Evolutionary conservation across 2,888 invertebrate species (phyloP), one percentile per base, ranked within the genome.

Genomic region (Acanthacorydalis orientalis): DNA sequence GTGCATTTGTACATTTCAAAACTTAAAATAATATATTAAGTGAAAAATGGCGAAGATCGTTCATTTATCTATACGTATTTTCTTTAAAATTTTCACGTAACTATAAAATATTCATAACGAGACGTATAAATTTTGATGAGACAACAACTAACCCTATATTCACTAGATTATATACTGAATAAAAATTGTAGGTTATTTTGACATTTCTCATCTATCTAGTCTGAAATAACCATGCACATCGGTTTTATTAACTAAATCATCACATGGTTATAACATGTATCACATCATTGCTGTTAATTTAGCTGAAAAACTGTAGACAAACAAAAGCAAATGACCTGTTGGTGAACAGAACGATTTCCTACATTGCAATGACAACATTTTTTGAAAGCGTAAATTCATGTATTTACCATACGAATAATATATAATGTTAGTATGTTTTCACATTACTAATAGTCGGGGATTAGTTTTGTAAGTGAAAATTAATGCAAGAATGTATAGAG

Each of bases 291-390:
- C 23, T 23, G 23, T 23, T 23, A 23, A 23, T 23, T 23, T 34
- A 42, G 16, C 37, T 56, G 57, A 59, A 59, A 61, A 60, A 56
- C 57, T 51, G 48, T 50, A 51, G 47, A 51, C 52, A 62, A 42
- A 64, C 64, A 65, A 64, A 47, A 63, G 65, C 63, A 23, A 64
- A 63, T 65, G 65, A 67, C 65, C 65, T 65, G 65, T 64, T 65
- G 32, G 39, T 62, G 23, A 23, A 23, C 6, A 47, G 49, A 61
- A 59, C 60, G 58, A 63, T 64, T 64, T 64, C 63, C 62, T 62
- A 59, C 53, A 35, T 35, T 35, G 9, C 33, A 55, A 55, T 54
- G 55, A 53, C 49, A 53, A 52, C 51, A 43, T 53, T 53, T 53
- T 54, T 47, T 54, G 58, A 57, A 23, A 23, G 23, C 23, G 23